Evolutionary conservation across 2,113 vertebrate genomes (phyloP).

Genomic region (Amblyornis subalaris): DNA sequence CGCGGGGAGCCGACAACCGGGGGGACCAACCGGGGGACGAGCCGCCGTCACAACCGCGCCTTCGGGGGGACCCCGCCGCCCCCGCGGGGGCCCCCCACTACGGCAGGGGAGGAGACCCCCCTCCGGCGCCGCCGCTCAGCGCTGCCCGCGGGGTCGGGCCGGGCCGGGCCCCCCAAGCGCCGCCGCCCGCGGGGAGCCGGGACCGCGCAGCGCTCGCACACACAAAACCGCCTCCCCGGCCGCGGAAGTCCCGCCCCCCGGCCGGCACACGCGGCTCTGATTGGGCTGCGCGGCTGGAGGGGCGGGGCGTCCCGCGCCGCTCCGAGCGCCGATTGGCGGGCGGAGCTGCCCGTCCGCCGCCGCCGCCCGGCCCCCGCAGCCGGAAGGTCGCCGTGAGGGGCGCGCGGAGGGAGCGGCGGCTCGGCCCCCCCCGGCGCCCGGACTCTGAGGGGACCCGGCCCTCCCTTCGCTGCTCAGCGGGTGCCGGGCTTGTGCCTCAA

Average conservation of each 20-base stretch:
- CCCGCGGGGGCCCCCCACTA: background rate
- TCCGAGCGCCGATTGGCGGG: background rate
- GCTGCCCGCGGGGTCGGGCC: background rate
- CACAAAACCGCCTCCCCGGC: slow-evolving; percentile 29
- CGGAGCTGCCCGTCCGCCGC: background rate
- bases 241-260: slow-evolving; percentile 70
- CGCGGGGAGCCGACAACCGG: background rate
- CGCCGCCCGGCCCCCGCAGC: slow-evolving; percentile 21
- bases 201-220: background rate
- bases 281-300: background rate
- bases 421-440: background rate
- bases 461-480: rapidly evolving
- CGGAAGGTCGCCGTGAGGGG: slow-evolving; percentile 23
- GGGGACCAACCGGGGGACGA: background rate
- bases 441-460: background rate
- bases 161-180: background rate
- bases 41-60: background rate
- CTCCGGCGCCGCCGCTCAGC: background rate
- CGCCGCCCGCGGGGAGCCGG: background rate
- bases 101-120: background rate
- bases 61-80: background rate
- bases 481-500: rapidly evolving
- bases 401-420: background rate
- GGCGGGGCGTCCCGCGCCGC: background rate
- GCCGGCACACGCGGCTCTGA: rapidly evolving